These are phyloP conservation scores for Andinoacara biseriatus DNA, from an alignment of 2,113 vertebrate genomes.

Conservation along the genomic window DNA sequence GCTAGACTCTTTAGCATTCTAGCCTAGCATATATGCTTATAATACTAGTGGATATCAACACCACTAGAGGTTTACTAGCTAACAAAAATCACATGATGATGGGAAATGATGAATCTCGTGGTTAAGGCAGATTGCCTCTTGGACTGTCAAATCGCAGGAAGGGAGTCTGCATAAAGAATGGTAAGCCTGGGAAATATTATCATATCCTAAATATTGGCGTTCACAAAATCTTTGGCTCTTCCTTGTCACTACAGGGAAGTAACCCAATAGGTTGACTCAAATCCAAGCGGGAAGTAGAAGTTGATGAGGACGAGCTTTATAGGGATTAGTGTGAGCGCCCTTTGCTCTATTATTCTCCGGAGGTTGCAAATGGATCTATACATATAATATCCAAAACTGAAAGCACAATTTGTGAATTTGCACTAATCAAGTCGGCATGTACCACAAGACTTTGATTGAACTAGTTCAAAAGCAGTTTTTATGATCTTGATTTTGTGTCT, in stretches of 20 bases:
- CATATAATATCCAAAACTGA: background rate
- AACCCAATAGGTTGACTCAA: background rate
- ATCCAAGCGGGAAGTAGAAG: background rate
- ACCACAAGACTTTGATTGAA: background rate
- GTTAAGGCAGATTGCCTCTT: background rate
- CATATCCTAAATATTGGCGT: background rate
- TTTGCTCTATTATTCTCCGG: background rate
- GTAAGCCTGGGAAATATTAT: background rate
- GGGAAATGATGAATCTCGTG: conserved; percentile 23
- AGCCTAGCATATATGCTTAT: background rate
- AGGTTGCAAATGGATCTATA: background rate
- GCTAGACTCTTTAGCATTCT: background rate
- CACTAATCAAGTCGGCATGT: background rate
- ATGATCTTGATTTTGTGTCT: too few species aligned
- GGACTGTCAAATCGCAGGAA: background rate
- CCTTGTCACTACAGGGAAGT: background rate
- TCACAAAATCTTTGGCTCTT: background rate
- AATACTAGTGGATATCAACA: background rate
- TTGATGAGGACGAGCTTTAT: background rate
- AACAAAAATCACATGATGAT: conserved; percentile 28
- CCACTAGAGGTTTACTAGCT: background rate
- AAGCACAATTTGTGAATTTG: background rate
- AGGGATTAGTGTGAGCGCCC: background rate
- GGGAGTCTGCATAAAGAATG: background rate
- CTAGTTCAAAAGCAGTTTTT: background rate